phyloP scores from a whole-genome alignment of 2,113 vertebrate genomes.

The Apus apus region DNA sequence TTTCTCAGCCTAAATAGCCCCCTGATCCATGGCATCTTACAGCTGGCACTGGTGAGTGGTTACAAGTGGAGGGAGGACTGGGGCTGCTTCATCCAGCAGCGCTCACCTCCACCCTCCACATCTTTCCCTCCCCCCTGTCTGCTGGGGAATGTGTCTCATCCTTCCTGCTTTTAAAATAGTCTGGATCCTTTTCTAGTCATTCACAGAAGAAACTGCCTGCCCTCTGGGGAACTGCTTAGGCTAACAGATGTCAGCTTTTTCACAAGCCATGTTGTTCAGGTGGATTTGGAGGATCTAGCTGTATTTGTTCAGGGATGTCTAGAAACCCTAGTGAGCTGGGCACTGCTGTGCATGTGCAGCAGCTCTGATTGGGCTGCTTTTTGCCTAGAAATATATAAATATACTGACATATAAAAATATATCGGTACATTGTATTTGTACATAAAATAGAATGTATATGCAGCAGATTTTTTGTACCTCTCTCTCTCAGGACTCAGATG shows the following conservation, averaged over 20 bases:
- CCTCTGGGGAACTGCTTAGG: not conserved
- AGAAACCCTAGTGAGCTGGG: not conserved
- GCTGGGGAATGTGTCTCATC: not conserved
- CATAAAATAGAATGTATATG: not conserved
- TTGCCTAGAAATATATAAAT: not conserved
- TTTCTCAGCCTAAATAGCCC: not conserved
- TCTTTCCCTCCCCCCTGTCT: not conserved
- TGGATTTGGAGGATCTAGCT: constrained; percentile 26
- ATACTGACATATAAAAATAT: not conserved
- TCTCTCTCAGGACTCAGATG: not conserved
- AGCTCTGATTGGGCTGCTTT: not conserved
- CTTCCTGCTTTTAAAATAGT: not conserved
- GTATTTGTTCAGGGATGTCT: constrained; percentile 13
- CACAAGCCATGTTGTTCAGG: not conserved
- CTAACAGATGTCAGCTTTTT: not conserved
- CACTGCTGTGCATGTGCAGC: not conserved
- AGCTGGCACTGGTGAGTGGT: not conserved
- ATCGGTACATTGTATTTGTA: not conserved
- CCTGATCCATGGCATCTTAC: no score
- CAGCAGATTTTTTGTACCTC: not conserved
- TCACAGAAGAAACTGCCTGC: not conserved
- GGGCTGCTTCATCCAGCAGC: not conserved
- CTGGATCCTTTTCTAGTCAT: not conserved
- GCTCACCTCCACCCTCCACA: not conserved
- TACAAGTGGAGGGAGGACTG: fast-evolving